Evolutionary conservation across 2,797 vertebrate genomes (phyloP), one percentile per base, ranked within the genome.

Genomic region (Selene dorsalis): DNA sequence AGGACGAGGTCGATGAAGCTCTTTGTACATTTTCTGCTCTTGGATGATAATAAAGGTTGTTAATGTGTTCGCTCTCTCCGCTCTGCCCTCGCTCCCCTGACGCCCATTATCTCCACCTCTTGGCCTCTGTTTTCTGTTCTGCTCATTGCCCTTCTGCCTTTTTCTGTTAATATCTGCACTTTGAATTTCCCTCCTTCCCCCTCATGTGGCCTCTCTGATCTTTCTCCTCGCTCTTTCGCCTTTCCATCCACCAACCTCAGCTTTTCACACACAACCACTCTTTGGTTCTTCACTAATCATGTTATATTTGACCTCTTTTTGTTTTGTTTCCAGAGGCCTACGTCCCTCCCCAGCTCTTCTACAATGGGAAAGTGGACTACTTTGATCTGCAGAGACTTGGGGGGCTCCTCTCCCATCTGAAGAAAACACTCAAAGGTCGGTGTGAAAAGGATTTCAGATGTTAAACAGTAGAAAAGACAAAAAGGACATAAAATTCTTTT

Each of bases 351-450:
- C 98, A 99, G 92, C 91, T 99, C 66, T 99, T 99, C 94, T 99
- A 98, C 91, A 99, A 99, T 0, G 98, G 98, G 70, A 99, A 98
- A 75, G 98, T 99, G 88, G 98, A 99, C 91, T 99, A 99, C 92
- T 99, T 99, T 62, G 98, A 99, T 90, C 96, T 99, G 64, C 98
- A 99, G 92, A 93, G 97, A 50, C 96, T 99, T 0, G 98, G 98
- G 12, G 98, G 98, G 9, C 97, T 99, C 38, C 94, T 99, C 20
- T 99, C 98, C 9, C 98, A 99, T 85, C 94, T 99, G 52, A 98
- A 97, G 90, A 99, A 99, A 79, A 98, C 96, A 0, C 95, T 99
- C n/a, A 99, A 97, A 97, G 98, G 98, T 97, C 41, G 0, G 93
- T 78, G 3, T 66, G 20, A 50, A 50, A 22, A 50, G 4, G 20